Base-by-base conservation (phyloP, 2,888 invertebrate species). In the Erebia epiphron region DNA sequence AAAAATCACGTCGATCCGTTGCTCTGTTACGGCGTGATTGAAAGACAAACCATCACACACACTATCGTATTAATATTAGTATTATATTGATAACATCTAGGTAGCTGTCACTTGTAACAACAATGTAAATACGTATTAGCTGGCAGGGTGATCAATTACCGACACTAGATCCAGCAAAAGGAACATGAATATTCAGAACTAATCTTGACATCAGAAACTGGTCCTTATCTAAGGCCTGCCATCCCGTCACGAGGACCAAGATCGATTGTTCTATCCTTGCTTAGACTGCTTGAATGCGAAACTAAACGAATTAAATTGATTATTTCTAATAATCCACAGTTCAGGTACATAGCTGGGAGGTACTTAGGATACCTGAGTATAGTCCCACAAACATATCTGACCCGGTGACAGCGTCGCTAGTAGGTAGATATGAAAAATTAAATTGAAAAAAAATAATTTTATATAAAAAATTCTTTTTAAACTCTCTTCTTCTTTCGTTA, bases 171-270 rank as follows among this genome's bases (percentile, higher is more conserved):
- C 71, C 73, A 62, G 58, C 49, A 57, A 70, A 70, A 67, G 68
- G 49, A 70, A 74, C 74, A 73, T 75, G 76, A 75, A 76, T 77
- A 75, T 75, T 75, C 73, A 68, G 71, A 76, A 77, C 35, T 35
- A 35, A 35, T 79, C 79, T 73, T 69, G 26, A 60, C 68, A 79
- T 79, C 79, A 62, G 67, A 76, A 77, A 76, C 76, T 75, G 77
- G 76, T 73, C 72, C 66, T 78, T 77, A 80, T 80, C 79, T 77
- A 69, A 73, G 65, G 70, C 64, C 74, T 74, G 75, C 73, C 73
- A 69, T 73, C 73, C 76, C 78, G 80, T 79, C 80, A 78, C 62
- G 70, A 69, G 61, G 77, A 79, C 73, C 77, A 79, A 78, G 79
- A 79, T 78, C 71, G 82, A 79, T 78, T 77, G 75, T 73, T 73